phyloP scores from a whole-genome alignment of 2,888 invertebrate species.

The Amphipoea lucens region DNA sequence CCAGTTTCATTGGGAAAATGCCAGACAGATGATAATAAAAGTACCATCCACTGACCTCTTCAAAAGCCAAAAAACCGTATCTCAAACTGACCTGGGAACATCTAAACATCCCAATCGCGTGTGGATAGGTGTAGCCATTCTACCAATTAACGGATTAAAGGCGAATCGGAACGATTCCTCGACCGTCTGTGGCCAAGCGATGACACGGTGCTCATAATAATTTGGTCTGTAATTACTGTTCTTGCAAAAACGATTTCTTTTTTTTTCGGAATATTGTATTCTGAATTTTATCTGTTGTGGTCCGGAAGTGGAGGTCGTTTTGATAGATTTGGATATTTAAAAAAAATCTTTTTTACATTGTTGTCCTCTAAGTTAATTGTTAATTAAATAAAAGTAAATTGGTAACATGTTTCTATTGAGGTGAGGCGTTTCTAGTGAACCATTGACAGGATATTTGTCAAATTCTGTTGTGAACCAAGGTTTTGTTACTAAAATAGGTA shows the following conservation, averaged over 20 bases:
- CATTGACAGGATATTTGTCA: background rate
- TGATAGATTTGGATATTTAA: background rate
- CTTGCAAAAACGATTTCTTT: conserved; percentile 56
- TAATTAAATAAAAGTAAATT: no score
- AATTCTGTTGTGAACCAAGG: background rate
- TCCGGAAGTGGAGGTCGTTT: background rate
- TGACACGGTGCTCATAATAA: conserved; percentile 57
- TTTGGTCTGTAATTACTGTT: conserved; percentile 50
- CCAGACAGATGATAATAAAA: background rate
- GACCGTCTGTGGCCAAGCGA: conserved; percentile 57
- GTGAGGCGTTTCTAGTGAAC: no score
- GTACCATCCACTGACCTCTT: background rate
- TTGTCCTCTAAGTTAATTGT: background rate
- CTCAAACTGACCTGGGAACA: conserved; percentile 30
- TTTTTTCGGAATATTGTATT: conserved; percentile 16
- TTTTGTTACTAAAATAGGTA: background rate
- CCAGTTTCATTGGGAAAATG: background rate
- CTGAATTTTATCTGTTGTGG: background rate
- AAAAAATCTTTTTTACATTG: background rate
- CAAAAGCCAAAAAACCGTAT: background rate
- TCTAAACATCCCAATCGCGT: conserved; percentile 43
- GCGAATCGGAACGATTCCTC: conserved; percentile 49
- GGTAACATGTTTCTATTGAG: background rate
- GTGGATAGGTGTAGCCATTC: conserved; percentile 44
- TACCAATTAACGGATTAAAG: conserved; percentile 53